phyloP scores from a whole-genome alignment of 2,888 invertebrate species.

The Dromius quadrimaculatus region DNA sequence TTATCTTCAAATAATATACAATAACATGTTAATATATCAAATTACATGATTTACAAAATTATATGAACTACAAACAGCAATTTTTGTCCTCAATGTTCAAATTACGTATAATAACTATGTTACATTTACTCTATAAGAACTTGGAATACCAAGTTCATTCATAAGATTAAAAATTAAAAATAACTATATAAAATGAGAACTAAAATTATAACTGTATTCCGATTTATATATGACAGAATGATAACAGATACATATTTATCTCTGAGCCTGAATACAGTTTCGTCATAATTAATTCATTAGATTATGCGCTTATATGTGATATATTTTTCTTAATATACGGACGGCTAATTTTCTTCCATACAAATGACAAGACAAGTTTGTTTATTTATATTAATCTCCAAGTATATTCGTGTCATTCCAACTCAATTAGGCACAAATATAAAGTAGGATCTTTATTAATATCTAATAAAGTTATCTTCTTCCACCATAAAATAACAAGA shows the following conservation, averaged over 20 bases:
- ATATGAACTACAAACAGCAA: constrained; percentile 41
- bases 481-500: constrained; percentile 36
- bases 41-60: constrained; percentile 50
- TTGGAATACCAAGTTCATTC: background rate
- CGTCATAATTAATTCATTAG: background rate
- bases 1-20: constrained; percentile 49
- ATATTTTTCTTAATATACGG: constrained; percentile 40
- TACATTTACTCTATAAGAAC: constrained; percentile 16
- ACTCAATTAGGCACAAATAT: constrained; percentile 33
- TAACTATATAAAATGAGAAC: background rate
- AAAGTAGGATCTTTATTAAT: constrained; percentile 26
- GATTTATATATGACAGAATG: background rate
- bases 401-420: constrained; percentile 7
- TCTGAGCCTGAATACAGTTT: background rate
- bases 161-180: constrained; percentile 3
- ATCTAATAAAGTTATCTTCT: constrained; percentile 30
- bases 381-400: constrained; percentile 3
- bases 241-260: background rate
- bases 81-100: constrained; percentile 26
- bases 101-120: constrained; percentile 18
- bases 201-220: constrained; percentile 5
- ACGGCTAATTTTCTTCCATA: constrained; percentile 37
- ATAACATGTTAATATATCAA: constrained; percentile 50
- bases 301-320: constrained; percentile 32
- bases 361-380: constrained; percentile 14